Base-by-base conservation (phyloP, 2,113 vertebrate genomes). In the Pterophyllum scalare region DNA sequence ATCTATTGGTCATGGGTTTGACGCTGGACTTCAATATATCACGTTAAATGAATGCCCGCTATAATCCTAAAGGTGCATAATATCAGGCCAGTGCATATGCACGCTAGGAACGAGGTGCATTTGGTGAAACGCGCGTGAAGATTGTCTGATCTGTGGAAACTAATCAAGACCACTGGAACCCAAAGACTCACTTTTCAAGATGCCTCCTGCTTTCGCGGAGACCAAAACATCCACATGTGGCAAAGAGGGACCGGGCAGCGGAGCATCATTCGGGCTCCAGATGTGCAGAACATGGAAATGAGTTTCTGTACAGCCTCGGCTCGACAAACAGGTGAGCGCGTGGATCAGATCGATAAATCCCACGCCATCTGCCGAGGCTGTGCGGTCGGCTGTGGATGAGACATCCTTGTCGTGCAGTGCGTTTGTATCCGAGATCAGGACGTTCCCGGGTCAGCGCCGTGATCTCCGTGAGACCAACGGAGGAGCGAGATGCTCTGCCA, bases 401-500 rank as follows among this genome's bases (percentile, higher is more conserved):
- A 43, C 82, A 88, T 94, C 92, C 93, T 77, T 24, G 79, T n/a
- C 87, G 56, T 52, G 76, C 12, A 10, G 59, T 33, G 91, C 81
- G 70, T 87, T 93, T 94, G 92, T 95, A 94, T 95, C 95, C 94
- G 92, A 88, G 89, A 81, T 79, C 78, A 70, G 83, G 91, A 85
- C 82, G 87, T 26, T 82, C 74, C 78, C 10, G 31, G 54, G 49
- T 77, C 57, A 28, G 2, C 22, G 28, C 54, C 11, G 33, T 80
- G 67, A 3, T 35, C 38, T n/a, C 56, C 59, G 49, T 59, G 62
- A 28, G 64, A 67, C 22, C 33, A 43, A 17, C 38, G 19, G 54
- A 59, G 75, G 33, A 8, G 61, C 26, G 62, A 77, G 79, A 67
- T 31, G 59, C 35, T 65, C 46, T 52, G 81, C 20, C 28, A 4